Base-by-base conservation (phyloP, 2,888 invertebrate genomes). In the Adineta ricciae region DNA sequence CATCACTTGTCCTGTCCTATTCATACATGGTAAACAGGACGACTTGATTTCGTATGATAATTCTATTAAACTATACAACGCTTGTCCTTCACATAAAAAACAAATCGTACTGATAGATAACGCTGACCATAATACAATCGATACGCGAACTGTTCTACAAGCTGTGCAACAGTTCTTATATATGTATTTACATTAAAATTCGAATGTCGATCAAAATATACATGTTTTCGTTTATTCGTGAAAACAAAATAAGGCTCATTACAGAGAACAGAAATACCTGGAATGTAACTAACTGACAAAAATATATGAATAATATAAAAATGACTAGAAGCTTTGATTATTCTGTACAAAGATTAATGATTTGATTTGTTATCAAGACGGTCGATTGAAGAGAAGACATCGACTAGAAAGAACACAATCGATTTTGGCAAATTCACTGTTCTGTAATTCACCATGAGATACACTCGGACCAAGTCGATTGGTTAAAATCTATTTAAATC, bases 351-450 rank as follows among this genome's bases (percentile, higher is more conserved):
- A 27, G 32, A 64, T 3, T n/a, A n/a, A 46, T 46, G 46, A 7
- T 36, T 27, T 27, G n/a, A 27, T 11, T n/a, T 56, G 0, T 2
- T 54, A n/a, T 64, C 14, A 64, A 32, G 5, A 64, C 27, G 52
- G 46, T 82, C 73, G 83, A 46, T 50, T 83, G n/a, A 85, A 85
- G 27, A 85, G 32, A 32, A 85, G 54, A 32, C 73, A 85, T 41
- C 85, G 83, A 56, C 84, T 83, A 2, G 85, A 73, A 11, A 85
- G 41, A 52, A 78, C 83, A 72, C 84, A 27, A 54, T 85, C 56
- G 19, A 85, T 64, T 84, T 85, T 85, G 11, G 41, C 54, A 73
- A 85, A 85, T 82, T 85, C 85, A 82, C 52, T 85, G n/a, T 85
- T 85, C 54, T 38, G 38, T 32, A 83, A 27, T 32, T 85, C 85